These are phyloP conservation scores for Oryzias dopingdopingensis DNA, from an alignment of 2,797 vertebrate genomes.

Conservation along the genomic window DNA sequence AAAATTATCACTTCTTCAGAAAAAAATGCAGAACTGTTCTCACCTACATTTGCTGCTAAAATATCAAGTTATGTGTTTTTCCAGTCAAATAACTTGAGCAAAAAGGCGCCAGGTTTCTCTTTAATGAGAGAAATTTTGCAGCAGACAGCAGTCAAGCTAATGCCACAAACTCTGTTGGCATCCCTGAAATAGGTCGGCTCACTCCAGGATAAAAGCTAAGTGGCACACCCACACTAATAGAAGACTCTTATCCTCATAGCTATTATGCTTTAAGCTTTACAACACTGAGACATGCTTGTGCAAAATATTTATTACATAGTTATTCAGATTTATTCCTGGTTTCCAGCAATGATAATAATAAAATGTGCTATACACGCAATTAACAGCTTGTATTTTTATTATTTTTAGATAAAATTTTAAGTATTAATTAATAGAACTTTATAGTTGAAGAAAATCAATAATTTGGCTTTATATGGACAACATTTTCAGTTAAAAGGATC, in stretches of 20 bases:
- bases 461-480: too few relatives aligned
- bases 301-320: conserved; percentile 1
- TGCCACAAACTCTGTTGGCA: conserved; percentile 43
- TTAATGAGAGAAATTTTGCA: conserved; percentile 35
- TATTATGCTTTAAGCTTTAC: not conserved
- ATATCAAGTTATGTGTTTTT: conserved; percentile 12
- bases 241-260: conserved; percentile 19
- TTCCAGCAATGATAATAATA: conserved; percentile 1
- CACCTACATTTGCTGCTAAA: conserved; percentile 27
- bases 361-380: not conserved
- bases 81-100: conserved; percentile 33
- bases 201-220: conserved; percentile 29
- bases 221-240: conserved; percentile 31
- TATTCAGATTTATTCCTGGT: conserved; percentile 23
- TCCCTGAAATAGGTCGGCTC: conserved; percentile 51
- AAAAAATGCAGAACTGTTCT: conserved; percentile 21
- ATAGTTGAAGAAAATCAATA: too few relatives aligned
- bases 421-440: too few relatives aligned
- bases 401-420: too few relatives aligned
- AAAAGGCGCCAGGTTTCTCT: conserved; percentile 46
- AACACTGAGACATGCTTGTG: not conserved
- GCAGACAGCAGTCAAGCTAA: conserved; percentile 29
- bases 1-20: conserved; percentile 2
- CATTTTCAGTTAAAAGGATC: too few relatives aligned
- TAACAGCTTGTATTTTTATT: not conserved